Conservation (phyloP, 2,888 invertebrate species). For the Sepiola atlantica region DNA sequence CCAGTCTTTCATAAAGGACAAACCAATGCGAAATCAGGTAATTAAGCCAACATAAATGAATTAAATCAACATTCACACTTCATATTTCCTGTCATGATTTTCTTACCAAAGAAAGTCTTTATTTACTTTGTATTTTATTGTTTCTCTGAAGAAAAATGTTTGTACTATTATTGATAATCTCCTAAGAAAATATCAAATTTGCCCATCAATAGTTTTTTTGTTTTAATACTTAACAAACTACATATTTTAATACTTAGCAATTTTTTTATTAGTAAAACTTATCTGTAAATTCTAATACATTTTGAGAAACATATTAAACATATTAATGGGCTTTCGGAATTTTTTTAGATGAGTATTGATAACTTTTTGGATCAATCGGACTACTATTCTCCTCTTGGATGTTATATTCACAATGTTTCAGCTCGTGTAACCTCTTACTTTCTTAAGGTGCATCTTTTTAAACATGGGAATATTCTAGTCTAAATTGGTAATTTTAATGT, state of each 20-base stretch:
- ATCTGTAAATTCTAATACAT: neutral
- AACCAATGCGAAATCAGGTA: constrained; percentile 69
- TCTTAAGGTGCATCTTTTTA: too few relatives aligned
- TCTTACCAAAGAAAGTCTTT: neutral
- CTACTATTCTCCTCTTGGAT: too few relatives aligned
- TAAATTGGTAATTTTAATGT: too few relatives aligned
- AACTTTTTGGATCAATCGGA: too few relatives aligned
- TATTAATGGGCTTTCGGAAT: neutral
- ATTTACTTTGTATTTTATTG: neutral
- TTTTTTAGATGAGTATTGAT: too few relatives aligned
- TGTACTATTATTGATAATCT: neutral
- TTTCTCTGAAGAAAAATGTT: neutral
- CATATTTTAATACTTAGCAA: neutral
- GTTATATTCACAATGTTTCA: too few relatives aligned
- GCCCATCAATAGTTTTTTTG: neutral
- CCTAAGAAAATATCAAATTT: neutral
- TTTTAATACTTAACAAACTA: neutral
- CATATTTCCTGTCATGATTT: neutral
- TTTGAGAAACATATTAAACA: neutral
- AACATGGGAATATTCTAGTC: too few relatives aligned
- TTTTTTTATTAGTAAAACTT: neutral
- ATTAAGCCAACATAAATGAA: constrained; percentile 24
- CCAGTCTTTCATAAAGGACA: constrained; percentile 69
- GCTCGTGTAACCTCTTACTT: too few relatives aligned
- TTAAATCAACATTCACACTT: neutral